Evolutionary conservation across 2,888 invertebrate species (phyloP), one percentile per base, ranked within the genome.

Genomic region (Tyria jacobaeae): DNA sequence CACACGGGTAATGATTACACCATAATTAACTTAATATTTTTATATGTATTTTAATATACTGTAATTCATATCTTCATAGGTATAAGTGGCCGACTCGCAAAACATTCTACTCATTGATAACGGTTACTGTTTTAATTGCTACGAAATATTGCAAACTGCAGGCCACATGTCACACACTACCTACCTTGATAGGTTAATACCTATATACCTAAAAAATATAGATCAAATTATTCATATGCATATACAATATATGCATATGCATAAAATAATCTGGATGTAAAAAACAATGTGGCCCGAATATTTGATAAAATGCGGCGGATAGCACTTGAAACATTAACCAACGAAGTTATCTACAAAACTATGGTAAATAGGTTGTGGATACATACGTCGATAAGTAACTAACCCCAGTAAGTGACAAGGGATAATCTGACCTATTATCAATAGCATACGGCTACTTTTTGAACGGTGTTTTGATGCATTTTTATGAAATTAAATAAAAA

Each of bases 401-500:
- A 87, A 88, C 89, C 88, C 90, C 90, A 84, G 82, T 84, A 86
- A 86, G 87, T 88, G 90, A 87, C 89, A 87, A 88, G 88, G 87
- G 89, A 90, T 83, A 84, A 84, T 83, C 90, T 87, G 84, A 89
- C 85, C 86, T 89, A 86, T 88, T 88, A 89, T 89, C 91, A 91
- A 87, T 91, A 91, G 86, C 90, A 88, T 90, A 92, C 88, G 88
- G 92, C 89, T 91, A 92, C 88, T 94, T 93, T 94, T 93, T 91
- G 91, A 91, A 90, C 73, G 91, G 90, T 91, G 90, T 94, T 94
- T 93, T 93, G 91, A 92, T 86, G 90, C 92, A 91, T 92, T 93
- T 93, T 91, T 90, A 90, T 81, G 87, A 88, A 88, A 73, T 70
- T 76, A 70, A 76, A 75, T 55, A 76, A 70, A 88, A 82, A 73